Conservation (phyloP, 2,797 vertebrate species). For the Harpagifer antarcticus region DNA sequence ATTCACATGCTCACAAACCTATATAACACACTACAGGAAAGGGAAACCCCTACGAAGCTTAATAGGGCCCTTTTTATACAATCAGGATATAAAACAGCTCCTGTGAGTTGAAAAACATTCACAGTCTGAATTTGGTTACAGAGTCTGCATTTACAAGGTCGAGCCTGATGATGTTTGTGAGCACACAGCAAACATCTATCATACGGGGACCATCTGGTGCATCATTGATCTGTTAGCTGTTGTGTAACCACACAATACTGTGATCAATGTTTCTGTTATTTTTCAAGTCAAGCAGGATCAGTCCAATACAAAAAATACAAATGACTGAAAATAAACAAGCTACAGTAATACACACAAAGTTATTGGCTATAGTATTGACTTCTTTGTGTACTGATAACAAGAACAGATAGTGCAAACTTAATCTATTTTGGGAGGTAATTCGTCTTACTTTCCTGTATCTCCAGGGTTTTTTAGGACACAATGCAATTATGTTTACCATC, state of each 20-base stretch:
- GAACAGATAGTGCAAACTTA: conserved; percentile 9
- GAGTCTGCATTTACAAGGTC: neutral
- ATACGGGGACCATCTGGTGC: conserved; percentile 10
- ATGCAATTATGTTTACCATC: neutral
- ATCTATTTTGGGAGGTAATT: neutral
- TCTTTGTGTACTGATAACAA: neutral
- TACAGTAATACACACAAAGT: neutral
- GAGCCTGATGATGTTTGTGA: neutral
- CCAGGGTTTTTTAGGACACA: neutral
- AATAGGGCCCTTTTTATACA: too few species aligned
- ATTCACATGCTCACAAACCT: too few species aligned
- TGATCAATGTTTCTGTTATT: conserved; percentile 56
- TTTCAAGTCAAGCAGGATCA: conserved; percentile 18
- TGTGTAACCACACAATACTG: conserved; percentile 49
- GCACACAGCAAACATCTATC: neutral
- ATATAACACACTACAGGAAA: too few species aligned
- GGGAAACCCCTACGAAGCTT: too few species aligned
- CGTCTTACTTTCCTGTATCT: neutral
- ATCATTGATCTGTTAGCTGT: conserved; percentile 55
- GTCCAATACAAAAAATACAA: too few species aligned
- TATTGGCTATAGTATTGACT: neutral
- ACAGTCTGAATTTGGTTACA: neutral
- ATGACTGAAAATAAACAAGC: neutral
- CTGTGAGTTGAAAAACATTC: neutral
- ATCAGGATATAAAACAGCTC: neutral